Percentiles rank a stretch among this genome's conserved stretches.
phyloP scores from a whole-genome alignment of 2,797 vertebrate genomes.

The Halcyon chelicuti region DNA sequence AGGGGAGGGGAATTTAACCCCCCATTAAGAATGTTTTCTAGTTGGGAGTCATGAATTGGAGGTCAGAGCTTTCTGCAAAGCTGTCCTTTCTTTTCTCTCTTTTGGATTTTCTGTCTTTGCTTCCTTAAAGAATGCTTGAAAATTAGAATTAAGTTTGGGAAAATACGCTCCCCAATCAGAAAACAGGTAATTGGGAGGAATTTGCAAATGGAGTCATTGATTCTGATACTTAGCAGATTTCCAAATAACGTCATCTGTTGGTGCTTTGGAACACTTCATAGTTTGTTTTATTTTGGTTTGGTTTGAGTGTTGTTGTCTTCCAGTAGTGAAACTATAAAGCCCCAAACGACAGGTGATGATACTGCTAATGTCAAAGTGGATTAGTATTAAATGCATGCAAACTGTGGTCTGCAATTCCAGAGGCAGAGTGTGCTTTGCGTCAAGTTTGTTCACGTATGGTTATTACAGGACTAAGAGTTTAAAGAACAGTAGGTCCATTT shows the following conservation, averaged over 20 bases:
- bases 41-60: not conserved
- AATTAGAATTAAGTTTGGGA: not conserved
- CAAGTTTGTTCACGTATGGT: accelerated
- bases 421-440: not conserved
- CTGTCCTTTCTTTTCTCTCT: accelerated
- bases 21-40: not conserved
- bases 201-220: not conserved
- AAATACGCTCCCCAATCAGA: not conserved
- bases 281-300: not conserved
- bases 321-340: not conserved
- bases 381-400: not conserved
- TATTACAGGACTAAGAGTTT: not conserved
- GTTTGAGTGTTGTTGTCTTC: not conserved
- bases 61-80: not conserved
- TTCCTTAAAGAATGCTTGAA: not conserved
- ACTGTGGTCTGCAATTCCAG: not conserved
- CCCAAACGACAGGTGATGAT: not conserved
- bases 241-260: not conserved
- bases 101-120: not conserved
- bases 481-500: not conserved
- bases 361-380: not conserved
- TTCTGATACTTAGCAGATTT: constrained; percentile 27
- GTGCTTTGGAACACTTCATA: not conserved
- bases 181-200: not conserved
- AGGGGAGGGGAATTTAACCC: not conserved